These are phyloP conservation scores for Trogon melanurus DNA, from an alignment of 2,113 vertebrate genomes.

Conservation along the genomic window DNA sequence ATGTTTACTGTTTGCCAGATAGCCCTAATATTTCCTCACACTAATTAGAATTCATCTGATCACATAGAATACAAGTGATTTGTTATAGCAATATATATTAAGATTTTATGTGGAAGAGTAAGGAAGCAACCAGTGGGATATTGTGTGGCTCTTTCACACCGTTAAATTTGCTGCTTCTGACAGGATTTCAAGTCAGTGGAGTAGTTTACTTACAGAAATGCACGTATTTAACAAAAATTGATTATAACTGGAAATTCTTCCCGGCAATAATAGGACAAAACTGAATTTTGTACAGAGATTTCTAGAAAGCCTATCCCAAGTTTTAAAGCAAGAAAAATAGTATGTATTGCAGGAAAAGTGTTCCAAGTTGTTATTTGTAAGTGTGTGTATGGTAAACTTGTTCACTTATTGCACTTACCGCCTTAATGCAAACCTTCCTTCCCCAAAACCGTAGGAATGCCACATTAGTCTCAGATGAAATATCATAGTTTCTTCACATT, in stretches of 20 bases:
- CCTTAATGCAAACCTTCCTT: background rate
- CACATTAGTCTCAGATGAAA: background rate
- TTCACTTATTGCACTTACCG: background rate
- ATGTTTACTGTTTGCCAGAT: background rate
- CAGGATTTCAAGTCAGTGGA: background rate
- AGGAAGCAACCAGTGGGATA: background rate
- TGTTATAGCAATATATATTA: background rate
- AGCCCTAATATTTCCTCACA: background rate
- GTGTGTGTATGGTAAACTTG: background rate
- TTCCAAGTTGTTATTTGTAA: background rate
- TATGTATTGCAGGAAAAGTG: background rate
- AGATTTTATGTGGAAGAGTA: background rate
- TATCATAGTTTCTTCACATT: background rate
- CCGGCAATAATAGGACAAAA: background rate
- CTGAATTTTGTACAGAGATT: background rate
- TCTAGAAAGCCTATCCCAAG: background rate
- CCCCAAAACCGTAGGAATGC: background rate
- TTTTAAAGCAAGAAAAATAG: background rate
- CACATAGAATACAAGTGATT: background rate
- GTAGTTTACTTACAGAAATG: background rate
- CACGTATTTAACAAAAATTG: background rate
- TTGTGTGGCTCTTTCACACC: background rate
- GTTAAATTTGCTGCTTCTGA: background rate
- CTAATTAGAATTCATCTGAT: background rate
- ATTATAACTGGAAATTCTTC: background rate